Evolutionary conservation across 2,888 invertebrate species (phyloP).

Genomic region (Lochmaea capreae): DNA sequence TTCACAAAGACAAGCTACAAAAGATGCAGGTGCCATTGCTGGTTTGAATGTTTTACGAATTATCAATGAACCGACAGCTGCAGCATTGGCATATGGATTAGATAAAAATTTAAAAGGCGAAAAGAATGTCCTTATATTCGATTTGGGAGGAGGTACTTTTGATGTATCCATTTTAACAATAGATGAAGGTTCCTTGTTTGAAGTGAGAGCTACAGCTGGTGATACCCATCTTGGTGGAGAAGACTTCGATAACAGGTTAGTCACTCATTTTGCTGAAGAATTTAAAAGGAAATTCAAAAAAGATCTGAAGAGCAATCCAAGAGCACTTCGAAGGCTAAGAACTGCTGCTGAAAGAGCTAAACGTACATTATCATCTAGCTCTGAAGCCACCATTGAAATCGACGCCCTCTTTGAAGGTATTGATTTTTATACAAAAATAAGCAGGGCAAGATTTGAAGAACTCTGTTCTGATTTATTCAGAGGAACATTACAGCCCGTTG

Average conservation of each 20-base stretch:
- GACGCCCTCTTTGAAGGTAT: constrained; percentile 81
- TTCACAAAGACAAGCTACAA: constrained; percentile 81
- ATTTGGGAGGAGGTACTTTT: constrained; percentile 76
- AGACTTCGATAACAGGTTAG: constrained; percentile 72
- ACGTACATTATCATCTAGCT: constrained; percentile 80
- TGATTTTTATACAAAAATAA: constrained; percentile 79
- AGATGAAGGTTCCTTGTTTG: constrained; percentile 85
- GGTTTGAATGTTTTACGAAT: constrained; percentile 83
- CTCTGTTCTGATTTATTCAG: constrained; percentile 77
- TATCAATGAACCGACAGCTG: constrained; percentile 77
- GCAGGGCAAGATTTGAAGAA: constrained; percentile 82
- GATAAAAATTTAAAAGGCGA: constrained; percentile 54
- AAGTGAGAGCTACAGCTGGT: constrained; percentile 85
- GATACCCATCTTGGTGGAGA: constrained; percentile 88
- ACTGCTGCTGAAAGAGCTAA: constrained; percentile 85
- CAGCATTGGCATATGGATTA: constrained; percentile 53
- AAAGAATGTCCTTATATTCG: constrained; percentile 72
- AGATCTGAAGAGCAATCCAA: constrained; percentile 71
- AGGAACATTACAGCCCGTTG: constrained; percentile 75
- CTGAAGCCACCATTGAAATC: constrained; percentile 81
- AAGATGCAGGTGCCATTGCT: constrained; percentile 77
- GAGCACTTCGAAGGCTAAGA: constrained; percentile 77
- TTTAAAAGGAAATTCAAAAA: constrained; percentile 79
- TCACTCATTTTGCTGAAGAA: constrained; percentile 73
- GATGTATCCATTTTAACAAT: constrained; percentile 88